Evolutionary conservation across 2,888 invertebrate species (phyloP).

Genomic region (Synergus laeviventris): DNA sequence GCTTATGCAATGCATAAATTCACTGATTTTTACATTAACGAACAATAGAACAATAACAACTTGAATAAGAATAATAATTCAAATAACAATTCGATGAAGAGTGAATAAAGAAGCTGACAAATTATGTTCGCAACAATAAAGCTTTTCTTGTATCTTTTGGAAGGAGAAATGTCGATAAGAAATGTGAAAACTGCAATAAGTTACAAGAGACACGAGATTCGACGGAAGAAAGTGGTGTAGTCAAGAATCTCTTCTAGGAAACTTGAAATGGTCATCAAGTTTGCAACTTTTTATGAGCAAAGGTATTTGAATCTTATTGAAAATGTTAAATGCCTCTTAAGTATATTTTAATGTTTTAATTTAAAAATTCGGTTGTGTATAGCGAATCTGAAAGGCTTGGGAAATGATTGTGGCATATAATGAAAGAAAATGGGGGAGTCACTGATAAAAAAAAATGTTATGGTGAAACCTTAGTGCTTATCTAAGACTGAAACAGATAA

Average conservation of each 20-base stretch:
- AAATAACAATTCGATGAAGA: neutral
- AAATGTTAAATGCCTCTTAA: neutral
- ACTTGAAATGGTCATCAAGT: conserved; percentile 18
- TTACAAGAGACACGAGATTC: conserved; percentile 17
- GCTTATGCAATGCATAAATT: neutral
- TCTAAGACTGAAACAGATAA: no score
- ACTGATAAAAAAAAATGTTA: no score
- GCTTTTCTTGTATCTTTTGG: conserved; percentile 6
- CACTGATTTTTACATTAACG: neutral
- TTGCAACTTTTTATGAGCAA: neutral
- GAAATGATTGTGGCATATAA: no score
- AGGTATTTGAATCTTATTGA: neutral
- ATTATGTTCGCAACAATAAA: neutral
- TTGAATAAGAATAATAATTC: neutral
- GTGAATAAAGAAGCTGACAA: neutral
- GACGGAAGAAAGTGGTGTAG: conserved; percentile 32
- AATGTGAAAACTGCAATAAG: conserved; percentile 39
- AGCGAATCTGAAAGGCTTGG: no score
- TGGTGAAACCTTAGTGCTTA: no score
- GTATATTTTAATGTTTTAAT: neutral
- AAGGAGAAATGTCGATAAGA: conserved; percentile 4
- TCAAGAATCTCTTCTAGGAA: conserved; percentile 32
- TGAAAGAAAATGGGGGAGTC: no score
- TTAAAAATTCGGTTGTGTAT: neutral
- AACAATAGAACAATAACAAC: neutral